Evolutionary conservation across 2,797 vertebrate species (phyloP).

Genomic region (Otolemur crassicaudatus): DNA sequence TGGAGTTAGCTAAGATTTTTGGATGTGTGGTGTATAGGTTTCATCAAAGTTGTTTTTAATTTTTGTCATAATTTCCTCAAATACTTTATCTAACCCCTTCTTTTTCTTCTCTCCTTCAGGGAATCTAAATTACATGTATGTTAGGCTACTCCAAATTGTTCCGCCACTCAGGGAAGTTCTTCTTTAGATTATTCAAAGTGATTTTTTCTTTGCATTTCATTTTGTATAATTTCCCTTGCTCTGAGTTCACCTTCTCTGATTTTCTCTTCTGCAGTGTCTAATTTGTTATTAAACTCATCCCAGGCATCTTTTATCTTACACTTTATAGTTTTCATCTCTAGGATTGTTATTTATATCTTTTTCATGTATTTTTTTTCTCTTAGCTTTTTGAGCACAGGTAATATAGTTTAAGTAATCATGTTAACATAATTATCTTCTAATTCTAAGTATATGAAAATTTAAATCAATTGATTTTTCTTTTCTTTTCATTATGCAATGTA

Average conservation of each 20-base stretch:
- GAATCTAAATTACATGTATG: not conserved
- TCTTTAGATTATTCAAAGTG: not conserved
- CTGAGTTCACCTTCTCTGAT: not conserved
- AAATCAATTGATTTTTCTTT: not conserved
- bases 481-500: not conserved
- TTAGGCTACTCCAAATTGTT: not conserved
- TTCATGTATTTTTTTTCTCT: not conserved
- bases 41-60: not conserved
- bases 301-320: not conserved
- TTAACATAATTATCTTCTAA: not conserved
- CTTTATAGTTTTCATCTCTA: not conserved
- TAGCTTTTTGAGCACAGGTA: not conserved
- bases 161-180: not conserved
- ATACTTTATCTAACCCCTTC: not conserved
- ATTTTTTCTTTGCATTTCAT: not conserved
- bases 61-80: not conserved
- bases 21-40: not conserved
- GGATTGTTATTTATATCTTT: not conserved
- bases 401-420: not conserved
- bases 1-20: not conserved
- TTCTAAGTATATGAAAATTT: not conserved
- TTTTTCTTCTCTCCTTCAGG: not conserved
- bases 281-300: not conserved
- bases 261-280: not conserved
- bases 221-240: not conserved